Evolutionary conservation across 35 echinoderm and acorn worm species (phyloP).

Genomic region (Diadema setosum): DNA sequence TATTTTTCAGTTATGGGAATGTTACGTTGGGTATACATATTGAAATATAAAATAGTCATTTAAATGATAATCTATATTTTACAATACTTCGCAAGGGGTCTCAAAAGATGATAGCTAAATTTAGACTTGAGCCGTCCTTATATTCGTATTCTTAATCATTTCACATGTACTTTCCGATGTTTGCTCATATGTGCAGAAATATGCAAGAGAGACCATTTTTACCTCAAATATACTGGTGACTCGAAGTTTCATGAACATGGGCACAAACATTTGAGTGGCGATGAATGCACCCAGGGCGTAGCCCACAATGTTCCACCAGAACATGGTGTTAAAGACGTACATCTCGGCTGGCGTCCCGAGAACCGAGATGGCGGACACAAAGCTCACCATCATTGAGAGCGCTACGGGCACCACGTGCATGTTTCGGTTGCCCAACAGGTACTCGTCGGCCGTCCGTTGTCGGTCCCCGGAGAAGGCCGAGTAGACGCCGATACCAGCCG

Average conservation of each 20-base stretch:
- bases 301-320: not conserved
- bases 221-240: slow-evolving; percentile 67
- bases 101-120: too few relatives aligned
- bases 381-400: slow-evolving; percentile 54
- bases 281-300: slow-evolving; percentile 27
- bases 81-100: too few relatives aligned
- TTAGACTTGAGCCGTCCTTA: too few relatives aligned
- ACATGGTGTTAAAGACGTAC: slow-evolving; percentile 49
- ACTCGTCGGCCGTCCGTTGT: slow-evolving; percentile 43
- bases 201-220: too few relatives aligned
- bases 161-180: too few relatives aligned
- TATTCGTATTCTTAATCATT: too few relatives aligned
- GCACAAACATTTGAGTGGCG: slow-evolving; percentile 27
- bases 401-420: slow-evolving; percentile 59
- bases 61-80: too few relatives aligned
- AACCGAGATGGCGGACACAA: slow-evolving; percentile 56
- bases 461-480: slow-evolving; percentile 38
- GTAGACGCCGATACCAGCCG: slow-evolving; percentile 54
- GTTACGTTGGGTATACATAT: too few relatives aligned
- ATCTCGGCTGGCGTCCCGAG: slow-evolving; percentile 56
- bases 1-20: too few relatives aligned
- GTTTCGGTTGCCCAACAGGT: slow-evolving; percentile 35
- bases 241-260: slow-evolving; percentile 42
- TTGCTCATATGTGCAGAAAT: too few relatives aligned
- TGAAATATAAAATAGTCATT: too few relatives aligned